Conservation (phyloP, 2,113 vertebrate genomes). For the Cynopterus brachyotis region DNA sequence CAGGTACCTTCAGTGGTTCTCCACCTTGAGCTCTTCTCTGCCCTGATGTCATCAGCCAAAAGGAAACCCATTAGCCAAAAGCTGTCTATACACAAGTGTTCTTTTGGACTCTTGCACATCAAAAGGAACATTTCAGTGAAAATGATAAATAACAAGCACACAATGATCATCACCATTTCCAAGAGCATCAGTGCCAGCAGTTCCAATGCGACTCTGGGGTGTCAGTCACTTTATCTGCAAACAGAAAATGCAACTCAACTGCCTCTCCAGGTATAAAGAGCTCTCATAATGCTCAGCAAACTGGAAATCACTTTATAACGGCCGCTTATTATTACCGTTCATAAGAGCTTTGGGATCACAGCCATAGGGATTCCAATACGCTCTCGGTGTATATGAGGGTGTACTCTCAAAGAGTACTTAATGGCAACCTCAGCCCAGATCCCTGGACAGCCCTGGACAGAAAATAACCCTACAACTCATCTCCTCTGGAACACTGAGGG, state of each 20-base stretch:
- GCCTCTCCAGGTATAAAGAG: not conserved
- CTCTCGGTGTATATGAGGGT: fast-evolving
- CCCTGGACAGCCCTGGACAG: not conserved
- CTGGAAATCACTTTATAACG: not conserved
- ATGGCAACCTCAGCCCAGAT: not conserved
- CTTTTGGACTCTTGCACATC: not conserved
- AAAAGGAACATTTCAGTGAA: not conserved
- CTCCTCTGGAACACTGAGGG: not conserved
- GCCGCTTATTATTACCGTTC: not conserved
- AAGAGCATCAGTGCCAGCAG: not conserved
- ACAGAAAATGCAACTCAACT: not conserved
- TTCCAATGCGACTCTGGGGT: not conserved
- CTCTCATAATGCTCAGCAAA: not conserved
- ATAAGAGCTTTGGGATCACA: not conserved
- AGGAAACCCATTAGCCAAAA: not conserved
- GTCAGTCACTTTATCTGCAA: not conserved
- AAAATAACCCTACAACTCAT: not conserved
- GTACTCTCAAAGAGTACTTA: not conserved
- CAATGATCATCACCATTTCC: not conserved
- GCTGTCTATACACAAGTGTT: not conserved
- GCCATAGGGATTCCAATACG: not conserved
- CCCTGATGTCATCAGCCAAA: not conserved
- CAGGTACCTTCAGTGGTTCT: not conserved
- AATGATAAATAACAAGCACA: not conserved
- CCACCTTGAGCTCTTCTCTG: not conserved